These are phyloP conservation scores for Colletes latitarsis DNA, from an alignment of 1,140 invertebrate species.

Conservation along the genomic window DNA sequence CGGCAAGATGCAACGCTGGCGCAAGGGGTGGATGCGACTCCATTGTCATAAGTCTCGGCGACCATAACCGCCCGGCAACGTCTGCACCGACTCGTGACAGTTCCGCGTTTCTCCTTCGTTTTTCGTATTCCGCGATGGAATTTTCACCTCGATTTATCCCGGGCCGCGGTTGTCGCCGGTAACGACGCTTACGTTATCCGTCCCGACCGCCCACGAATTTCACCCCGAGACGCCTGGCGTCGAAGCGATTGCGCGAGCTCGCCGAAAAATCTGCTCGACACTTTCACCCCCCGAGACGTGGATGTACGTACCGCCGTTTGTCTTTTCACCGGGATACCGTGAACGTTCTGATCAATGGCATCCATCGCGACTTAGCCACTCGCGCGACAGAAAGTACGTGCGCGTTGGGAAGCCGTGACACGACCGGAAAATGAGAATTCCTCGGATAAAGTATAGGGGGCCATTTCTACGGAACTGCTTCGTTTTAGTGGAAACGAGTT, in stretches of 20 bases:
- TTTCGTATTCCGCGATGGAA: slow-evolving; percentile 34
- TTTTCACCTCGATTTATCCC: slow-evolving; percentile 59
- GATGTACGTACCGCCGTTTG: background rate
- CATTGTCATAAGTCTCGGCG: slow-evolving; percentile 30
- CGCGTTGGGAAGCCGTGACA: background rate
- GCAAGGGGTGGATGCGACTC: slow-evolving; percentile 19
- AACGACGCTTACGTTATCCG: slow-evolving; percentile 29
- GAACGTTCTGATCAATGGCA: slow-evolving; percentile 5
- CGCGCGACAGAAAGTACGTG: background rate
- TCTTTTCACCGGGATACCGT: background rate
- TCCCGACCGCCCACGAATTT: slow-evolving; percentile 21
- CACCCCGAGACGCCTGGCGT: slow-evolving; percentile 20
- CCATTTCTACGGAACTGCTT: background rate
- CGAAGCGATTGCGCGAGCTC: background rate
- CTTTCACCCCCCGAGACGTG: background rate
- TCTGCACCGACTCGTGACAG: slow-evolving; percentile 33
- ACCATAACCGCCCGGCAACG: slow-evolving; percentile 42
- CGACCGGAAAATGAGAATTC: background rate
- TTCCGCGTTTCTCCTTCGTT: slow-evolving; percentile 21
- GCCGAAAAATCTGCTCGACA: background rate
- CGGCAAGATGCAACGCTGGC: background rate
- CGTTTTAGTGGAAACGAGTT: background rate
- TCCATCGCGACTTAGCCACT: slow-evolving; percentile 6
- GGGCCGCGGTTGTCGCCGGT: slow-evolving; percentile 22
- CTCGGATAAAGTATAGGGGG: background rate